phyloP scores from a whole-genome alignment of 2,797 vertebrate genomes.

The Halcyon leucocephala region DNA sequence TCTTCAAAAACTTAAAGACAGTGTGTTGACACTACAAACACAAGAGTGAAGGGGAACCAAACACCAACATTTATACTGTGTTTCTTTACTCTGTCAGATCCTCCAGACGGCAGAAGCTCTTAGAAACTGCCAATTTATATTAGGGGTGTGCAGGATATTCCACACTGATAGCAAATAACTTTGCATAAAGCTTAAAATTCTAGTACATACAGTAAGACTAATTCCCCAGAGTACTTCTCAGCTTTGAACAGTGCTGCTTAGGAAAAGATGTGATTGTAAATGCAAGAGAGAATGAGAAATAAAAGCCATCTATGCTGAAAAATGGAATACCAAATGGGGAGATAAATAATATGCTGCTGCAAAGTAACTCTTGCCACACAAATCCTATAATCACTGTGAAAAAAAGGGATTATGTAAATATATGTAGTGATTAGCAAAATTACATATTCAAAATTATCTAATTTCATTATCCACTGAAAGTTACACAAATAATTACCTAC shows the following conservation, averaged over 20 bases:
- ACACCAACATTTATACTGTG: background rate
- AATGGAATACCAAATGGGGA: constrained; percentile 46
- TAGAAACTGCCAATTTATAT: constrained; percentile 35
- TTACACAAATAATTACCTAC: constrained; percentile 30
- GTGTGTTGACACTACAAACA: constrained; percentile 29
- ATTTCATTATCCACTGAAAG: constrained; percentile 46
- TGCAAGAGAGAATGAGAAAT: constrained; percentile 43
- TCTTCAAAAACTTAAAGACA: constrained; percentile 2
- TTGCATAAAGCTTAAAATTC: constrained; percentile 55
- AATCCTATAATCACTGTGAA: constrained; percentile 50
- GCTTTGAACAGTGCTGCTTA: constrained; percentile 38
- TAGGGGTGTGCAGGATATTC: background rate
- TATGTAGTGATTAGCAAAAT: constrained; percentile 52
- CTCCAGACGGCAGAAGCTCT: background rate
- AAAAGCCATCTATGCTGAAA: background rate
- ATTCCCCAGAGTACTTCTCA: constrained; percentile 16
- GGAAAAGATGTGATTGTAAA: constrained; percentile 28
- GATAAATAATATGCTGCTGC: constrained; percentile 58
- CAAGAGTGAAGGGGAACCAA: background rate
- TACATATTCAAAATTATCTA: constrained; percentile 60
- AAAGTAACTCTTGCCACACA: constrained; percentile 63
- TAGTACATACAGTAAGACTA: background rate
- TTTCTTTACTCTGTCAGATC: constrained; percentile 35
- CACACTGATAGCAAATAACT: constrained; percentile 57
- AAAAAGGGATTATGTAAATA: constrained; percentile 65